Conservation (phyloP, 35 echinoderm and acorn worm species). For the Ophioderma brevispina region DNA sequence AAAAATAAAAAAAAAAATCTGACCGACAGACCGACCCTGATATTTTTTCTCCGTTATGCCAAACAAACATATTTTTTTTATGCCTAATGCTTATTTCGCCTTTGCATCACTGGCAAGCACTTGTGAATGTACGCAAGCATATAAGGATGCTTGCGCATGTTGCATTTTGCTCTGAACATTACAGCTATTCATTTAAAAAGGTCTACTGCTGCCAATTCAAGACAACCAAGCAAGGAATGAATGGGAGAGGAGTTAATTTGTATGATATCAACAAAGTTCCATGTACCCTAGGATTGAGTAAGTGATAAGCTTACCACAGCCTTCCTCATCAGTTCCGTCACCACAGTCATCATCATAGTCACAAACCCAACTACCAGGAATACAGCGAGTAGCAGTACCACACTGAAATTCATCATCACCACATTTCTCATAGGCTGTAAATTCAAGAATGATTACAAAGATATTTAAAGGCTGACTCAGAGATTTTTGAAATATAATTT, state of each 20-base stretch:
- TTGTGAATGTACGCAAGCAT: too few relatives aligned
- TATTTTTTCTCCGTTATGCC: too few relatives aligned
- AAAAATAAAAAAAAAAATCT: too few relatives aligned
- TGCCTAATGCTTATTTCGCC: too few relatives aligned
- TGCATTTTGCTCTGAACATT: background rate
- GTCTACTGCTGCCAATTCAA: background rate
- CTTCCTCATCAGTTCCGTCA: conserved; percentile 4
- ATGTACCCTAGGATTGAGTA: background rate
- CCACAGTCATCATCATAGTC: conserved; percentile 41
- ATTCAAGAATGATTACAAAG: background rate
- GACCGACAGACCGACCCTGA: too few relatives aligned
- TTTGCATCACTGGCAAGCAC: too few relatives aligned
- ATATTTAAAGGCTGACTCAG: too few relatives aligned
- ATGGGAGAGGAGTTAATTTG: background rate
- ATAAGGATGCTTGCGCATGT: background rate
- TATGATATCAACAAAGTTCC: background rate
- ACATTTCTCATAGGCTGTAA: conserved; percentile 13
- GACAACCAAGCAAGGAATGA: background rate
- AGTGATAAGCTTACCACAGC: background rate
- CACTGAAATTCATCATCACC: conserved; percentile 9
- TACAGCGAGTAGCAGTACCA: background rate
- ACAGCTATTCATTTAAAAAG: background rate
- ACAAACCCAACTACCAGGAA: conserved; percentile 11
- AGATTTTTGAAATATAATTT: too few relatives aligned
- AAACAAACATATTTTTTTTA: too few relatives aligned